Evolutionary conservation across 2,113 vertebrate genomes (phyloP).

Genomic region (Sula dactylatra): DNA sequence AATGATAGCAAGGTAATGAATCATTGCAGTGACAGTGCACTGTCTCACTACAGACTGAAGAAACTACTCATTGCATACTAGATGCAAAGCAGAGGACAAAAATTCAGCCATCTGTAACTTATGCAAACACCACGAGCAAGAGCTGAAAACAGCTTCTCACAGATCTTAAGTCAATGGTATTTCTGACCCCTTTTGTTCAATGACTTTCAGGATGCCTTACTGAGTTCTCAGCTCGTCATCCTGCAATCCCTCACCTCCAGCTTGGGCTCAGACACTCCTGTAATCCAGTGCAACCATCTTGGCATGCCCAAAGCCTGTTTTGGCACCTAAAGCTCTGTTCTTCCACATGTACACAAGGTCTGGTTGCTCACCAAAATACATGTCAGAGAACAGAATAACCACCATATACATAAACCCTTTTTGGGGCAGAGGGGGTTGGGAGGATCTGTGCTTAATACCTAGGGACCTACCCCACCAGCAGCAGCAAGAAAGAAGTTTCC

Average conservation of each 20-base stretch:
- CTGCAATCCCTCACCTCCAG: neutral
- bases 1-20: neutral
- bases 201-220: neutral
- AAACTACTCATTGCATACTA: neutral
- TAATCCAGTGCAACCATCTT: neutral
- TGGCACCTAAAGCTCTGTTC: neutral
- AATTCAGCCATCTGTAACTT: neutral
- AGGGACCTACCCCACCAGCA: neutral
- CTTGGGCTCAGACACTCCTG: neutral
- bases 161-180: neutral
- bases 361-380: accelerated
- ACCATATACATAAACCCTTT: neutral
- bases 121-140: neutral
- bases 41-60: neutral
- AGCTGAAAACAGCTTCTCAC: neutral
- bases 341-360: neutral
- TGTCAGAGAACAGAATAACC: neutral
- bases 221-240: neutral
- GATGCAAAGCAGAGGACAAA: neutral
- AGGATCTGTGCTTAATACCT: neutral
- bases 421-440: too few relatives aligned
- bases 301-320: neutral
- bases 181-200: neutral
- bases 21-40: neutral
- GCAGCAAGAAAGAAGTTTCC: neutral